Conservation (phyloP, 1,140 invertebrate species). For the Sesamia nonagrioides region DNA sequence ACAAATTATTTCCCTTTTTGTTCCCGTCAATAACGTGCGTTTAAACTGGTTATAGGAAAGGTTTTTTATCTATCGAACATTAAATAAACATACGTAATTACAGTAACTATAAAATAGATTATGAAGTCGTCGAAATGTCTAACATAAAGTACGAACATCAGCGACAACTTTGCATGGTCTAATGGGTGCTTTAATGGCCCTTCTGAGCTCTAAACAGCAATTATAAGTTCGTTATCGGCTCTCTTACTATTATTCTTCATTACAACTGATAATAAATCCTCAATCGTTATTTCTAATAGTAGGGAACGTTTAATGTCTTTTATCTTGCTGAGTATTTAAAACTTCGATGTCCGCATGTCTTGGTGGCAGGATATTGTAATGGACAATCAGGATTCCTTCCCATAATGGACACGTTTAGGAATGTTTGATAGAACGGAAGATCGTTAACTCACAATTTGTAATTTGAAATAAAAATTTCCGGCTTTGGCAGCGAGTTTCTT, state of each 20-base stretch:
- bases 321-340: conserved; percentile 15
- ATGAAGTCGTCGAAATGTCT: conserved; percentile 18
- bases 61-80: background rate
- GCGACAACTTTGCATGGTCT: conserved; percentile 15
- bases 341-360: conserved; percentile 8
- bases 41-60: background rate
- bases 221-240: conserved; percentile 40
- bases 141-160: conserved; percentile 15
- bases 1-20: conserved; percentile 24
- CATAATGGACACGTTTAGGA: background rate
- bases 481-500: background rate
- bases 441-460: conserved; percentile 8
- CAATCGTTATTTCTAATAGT: conserved; percentile 6
- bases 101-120: conserved; percentile 10
- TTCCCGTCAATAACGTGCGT: background rate
- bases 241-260: conserved; percentile 31
- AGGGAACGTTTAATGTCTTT: background rate
- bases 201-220: conserved; percentile 21
- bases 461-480: background rate
- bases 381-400: conserved; percentile 20
- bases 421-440: conserved; percentile 1
- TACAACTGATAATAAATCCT: conserved; percentile 13
- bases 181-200: conserved; percentile 26
- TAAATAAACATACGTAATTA: conserved; percentile 13
- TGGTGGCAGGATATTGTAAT: conserved; percentile 21